Conservation (phyloP, 2,797 vertebrate genomes). For the Octomys mimax region DNA sequence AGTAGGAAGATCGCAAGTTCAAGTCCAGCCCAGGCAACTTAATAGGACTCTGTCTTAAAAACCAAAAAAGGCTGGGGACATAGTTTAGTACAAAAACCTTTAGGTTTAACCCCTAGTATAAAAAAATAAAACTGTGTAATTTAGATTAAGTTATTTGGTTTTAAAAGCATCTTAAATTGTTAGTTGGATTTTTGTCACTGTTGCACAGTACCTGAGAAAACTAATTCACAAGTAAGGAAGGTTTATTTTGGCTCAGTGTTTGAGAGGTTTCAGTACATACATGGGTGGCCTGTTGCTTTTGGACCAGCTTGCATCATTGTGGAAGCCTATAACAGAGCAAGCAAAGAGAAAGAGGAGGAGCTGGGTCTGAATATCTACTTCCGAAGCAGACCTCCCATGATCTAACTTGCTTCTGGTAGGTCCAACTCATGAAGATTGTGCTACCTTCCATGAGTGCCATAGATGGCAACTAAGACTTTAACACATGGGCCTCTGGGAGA, state of each 20-base stretch:
- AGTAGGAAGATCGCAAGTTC: not conserved
- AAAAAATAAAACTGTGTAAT: not conserved
- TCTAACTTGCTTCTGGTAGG: not conserved
- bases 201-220: not conserved
- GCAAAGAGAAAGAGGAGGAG: not conserved
- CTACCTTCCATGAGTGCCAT: not conserved
- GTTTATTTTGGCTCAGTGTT: not conserved
- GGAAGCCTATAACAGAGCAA: not conserved
- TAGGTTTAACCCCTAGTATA: not conserved
- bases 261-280: not conserved
- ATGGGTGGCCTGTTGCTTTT: not conserved
- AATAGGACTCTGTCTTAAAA: not conserved
- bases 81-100: not conserved
- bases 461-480: not conserved
- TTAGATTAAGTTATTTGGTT: slow-evolving; percentile 54
- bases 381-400: not conserved
- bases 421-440: not conserved
- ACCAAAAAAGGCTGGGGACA: not conserved
- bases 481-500: not conserved
- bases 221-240: not conserved
- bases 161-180: not conserved
- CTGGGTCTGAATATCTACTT: not conserved
- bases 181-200: not conserved
- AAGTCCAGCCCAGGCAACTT: not conserved
- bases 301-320: not conserved